Evolutionary conservation across 2,113 vertebrate genomes (phyloP), one percentile per base, ranked within the genome.

Genomic region (Crotalus tigris): DNA sequence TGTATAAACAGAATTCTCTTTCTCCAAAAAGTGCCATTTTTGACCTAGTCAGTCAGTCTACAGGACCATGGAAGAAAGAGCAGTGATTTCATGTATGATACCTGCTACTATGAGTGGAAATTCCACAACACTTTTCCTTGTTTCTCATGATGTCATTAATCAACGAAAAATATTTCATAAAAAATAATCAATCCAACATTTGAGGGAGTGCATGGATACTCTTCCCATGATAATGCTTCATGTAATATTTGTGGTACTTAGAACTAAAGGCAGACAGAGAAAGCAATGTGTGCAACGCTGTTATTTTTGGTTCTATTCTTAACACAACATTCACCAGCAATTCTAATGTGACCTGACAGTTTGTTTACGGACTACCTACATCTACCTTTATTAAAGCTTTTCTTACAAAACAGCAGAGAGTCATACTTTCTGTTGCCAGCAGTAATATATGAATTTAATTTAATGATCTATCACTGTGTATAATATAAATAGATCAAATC

Each of bases 401-500:
- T 90, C 6, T 5, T 59, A 51, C 2, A 88, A 87, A 92, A 61
- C 51, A 59, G 85, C 24, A 46, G 19, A 39, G 7, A 46, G 4
- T 49, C 19, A 2, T 51, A 24, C 44, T 85, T 92, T 86, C 54
- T n/a, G 85, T 51, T 8, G 75, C 54, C 44, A 61, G 33, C 44
- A 44, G 46, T 61, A 93, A 49, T 44, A 51, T 86, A 49, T 23
- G 85, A 58, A 61, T 93, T 90, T 92, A 54, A 88, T 92, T 39
- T 51, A 90, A 59, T 85, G 24, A 81, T 39, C 95, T 94, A 86
- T n/a, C 95, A 96, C 95, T 88, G 91, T 0, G 49, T 93, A 96
- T 89, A 95, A 94, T 94, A 93, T 94, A 93, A n/a, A 91, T 95
- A 94, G 94, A 96, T 95, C 24, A 85, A 59, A 85, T 92, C 93